These are phyloP conservation scores for Strigops habroptila DNA, from an alignment of 2,113 vertebrate genomes.

Conservation along the genomic window DNA sequence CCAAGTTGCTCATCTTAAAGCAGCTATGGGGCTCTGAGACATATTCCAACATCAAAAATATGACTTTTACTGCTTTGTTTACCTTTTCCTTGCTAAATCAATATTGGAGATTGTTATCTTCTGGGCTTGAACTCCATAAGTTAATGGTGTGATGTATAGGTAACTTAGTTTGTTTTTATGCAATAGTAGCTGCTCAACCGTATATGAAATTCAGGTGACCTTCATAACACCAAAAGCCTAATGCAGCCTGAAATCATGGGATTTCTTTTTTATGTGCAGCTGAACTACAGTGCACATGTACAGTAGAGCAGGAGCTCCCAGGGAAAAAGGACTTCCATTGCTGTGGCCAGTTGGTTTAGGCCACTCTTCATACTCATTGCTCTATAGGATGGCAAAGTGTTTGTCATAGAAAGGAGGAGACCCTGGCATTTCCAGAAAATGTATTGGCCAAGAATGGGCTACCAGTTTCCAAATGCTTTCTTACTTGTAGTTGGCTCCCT, in stretches of 20 bases:
- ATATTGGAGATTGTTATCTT: accelerated
- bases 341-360: neutral
- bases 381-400: neutral
- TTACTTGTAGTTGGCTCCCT: neutral
- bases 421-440: neutral
- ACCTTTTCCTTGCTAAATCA: neutral
- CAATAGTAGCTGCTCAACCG: neutral
- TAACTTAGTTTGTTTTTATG: neutral
- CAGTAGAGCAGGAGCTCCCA: neutral
- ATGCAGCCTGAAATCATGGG: neutral
- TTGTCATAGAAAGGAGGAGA: neutral
- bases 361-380: neutral
- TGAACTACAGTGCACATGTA: accelerated
- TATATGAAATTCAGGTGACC: neutral
- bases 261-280: neutral
- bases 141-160: neutral
- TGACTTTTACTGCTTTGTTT: neutral
- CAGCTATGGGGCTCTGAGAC: neutral
- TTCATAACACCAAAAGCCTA: neutral
- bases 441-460: neutral
- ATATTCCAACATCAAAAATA: neutral
- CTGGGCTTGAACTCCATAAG: neutral
- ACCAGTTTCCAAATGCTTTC: neutral
- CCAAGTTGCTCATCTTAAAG: neutral
- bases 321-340: neutral